Base-by-base conservation (phyloP, 2,113 vertebrate genomes). In the Nothoprocta perdicaria region DNA sequence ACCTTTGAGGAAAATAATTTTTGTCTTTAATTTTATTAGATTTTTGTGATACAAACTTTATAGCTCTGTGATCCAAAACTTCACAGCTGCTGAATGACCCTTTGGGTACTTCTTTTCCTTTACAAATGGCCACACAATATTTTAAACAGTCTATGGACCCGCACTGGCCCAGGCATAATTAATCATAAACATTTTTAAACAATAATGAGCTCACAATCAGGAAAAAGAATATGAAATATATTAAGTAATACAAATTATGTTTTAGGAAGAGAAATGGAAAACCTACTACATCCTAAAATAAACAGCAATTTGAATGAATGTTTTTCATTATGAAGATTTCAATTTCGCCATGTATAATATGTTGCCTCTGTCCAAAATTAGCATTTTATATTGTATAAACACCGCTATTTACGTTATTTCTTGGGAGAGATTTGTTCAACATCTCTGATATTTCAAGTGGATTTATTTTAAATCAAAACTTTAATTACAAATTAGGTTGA, bases 391-490 rank as follows among this genome's bases (percentile, higher is more conserved):
- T 76, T 92, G 48, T 43, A 72, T 82, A 85, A 94, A 90, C 41
- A 87, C 35, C 94, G 95, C 12, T 84, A 57, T 95, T 94, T 94
- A 48, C 52, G 63, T 94, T 92, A 87, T 85, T 83, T 5, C 31
- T 68, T 14, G 88, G 68, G 94, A 88, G 76, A 86, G n/a, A 73
- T 94, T 95, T 96, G 21, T 86, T 38, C 73, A 88, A 9, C 8
- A 63, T n/a, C 33, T 90, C 88, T 94, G 84, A 76, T 65, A 9
- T 82, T 89, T 94, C 53, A 89, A 94, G 43, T 48, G 72, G 41
- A 89, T 94, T 96, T 96, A 40, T 61, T 74, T 85, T 80, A 89
- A 94, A 89, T 75, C 71, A 63, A 91, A 85, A 93, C 93, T 89
- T 92, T 95, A 95, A 94, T 95, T 96, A 90, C 24, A 91, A 94